Evolutionary conservation across 2,113 vertebrate species (phyloP), one percentile per base, ranked within the genome.

Genomic region (Bubo scandiacus): DNA sequence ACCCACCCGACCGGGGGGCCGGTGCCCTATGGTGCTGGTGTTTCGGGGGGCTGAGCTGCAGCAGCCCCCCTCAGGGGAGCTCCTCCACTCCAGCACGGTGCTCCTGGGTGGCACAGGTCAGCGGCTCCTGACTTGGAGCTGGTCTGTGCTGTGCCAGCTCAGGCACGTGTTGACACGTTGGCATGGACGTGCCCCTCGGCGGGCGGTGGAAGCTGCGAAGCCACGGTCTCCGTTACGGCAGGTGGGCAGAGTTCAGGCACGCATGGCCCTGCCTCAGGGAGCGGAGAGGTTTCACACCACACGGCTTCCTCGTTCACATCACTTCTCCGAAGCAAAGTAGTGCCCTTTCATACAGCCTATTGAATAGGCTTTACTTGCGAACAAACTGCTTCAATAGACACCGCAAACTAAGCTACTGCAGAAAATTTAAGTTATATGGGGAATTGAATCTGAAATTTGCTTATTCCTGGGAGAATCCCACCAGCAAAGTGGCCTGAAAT

Each of bases 221-320:
- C 52, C 13, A 0, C 0, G 0, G n/a, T 54, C 26, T 71, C 38
- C 0, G 0, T 62, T 71, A 3, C 0, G 1, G 21, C 1, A 1
- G 9, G 27, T 11, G 30, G 49, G 51, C 67, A 59, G 61, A 32
- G 43, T 27, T 75, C 19, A 17, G 62, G 23, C 12, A 1, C 2
- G 10, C 0, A 1, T 18, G 5, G 49, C 22, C 38, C 51, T 3
- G 4, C 54, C 54, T 12, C 0, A 1, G 40, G 21, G 9, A 77
- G 11, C 5, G 0, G 18, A 9, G 29, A 8, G 21, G 15, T 71
- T 59, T 63, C 57, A 20, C 22, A 2, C 1, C 57, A 20, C 22
- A 2, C 1, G 0, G 14, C 51, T 67, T 42, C 22, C 22, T 36
- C 2, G 0, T 34, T 67, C n/a, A 4, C 34, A 3, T 40, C 1